Conservation (phyloP, 2,113 vertebrate species). For the Pimephales promelas region DNA sequence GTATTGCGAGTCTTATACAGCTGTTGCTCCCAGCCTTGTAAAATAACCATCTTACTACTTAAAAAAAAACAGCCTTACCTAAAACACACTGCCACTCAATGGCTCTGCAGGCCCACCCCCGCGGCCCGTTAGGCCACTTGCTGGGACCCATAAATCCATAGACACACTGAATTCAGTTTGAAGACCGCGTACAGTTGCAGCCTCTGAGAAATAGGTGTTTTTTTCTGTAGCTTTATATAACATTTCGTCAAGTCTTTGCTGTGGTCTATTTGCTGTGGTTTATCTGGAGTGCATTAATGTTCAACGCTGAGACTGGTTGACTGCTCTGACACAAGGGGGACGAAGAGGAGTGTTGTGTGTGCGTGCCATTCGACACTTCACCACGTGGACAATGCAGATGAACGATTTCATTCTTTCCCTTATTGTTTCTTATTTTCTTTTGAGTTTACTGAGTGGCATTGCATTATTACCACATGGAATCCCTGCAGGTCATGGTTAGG, state of each 20-base stretch:
- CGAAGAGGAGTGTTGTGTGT: conserved; percentile 30
- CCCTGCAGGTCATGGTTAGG: not conserved
- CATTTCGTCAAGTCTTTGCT: conserved; percentile 68
- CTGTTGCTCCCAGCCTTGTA: conserved; percentile 58
- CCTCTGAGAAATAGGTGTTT: conserved; percentile 64
- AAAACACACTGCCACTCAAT: conserved; percentile 61
- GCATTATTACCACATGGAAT: conserved; percentile 6
- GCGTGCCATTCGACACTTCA: conserved; percentile 16
- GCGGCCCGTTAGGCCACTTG: conserved; percentile 60
- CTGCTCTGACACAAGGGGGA: conserved; percentile 37
- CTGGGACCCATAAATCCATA: conserved; percentile 65
- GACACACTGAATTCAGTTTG: conserved; percentile 56
- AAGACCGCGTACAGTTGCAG: conserved; percentile 64
- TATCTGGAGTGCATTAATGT: conserved; percentile 55
- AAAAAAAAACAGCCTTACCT: conserved; percentile 61
- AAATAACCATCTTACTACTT: conserved; percentile 59
- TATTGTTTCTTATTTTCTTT: conserved; percentile 24
- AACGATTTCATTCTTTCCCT: not conserved
- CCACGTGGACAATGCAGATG: conserved; percentile 13
- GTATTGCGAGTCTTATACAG: conserved; percentile 39
- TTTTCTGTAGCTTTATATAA: conserved; percentile 62
- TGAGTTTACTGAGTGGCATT: not conserved
- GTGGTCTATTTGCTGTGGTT: conserved; percentile 69
- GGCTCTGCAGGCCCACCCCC: conserved; percentile 54
- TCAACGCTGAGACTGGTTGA: conserved; percentile 29